Evolutionary conservation across 2,113 vertebrate genomes (phyloP).

Genomic region (Trogon melanurus): DNA sequence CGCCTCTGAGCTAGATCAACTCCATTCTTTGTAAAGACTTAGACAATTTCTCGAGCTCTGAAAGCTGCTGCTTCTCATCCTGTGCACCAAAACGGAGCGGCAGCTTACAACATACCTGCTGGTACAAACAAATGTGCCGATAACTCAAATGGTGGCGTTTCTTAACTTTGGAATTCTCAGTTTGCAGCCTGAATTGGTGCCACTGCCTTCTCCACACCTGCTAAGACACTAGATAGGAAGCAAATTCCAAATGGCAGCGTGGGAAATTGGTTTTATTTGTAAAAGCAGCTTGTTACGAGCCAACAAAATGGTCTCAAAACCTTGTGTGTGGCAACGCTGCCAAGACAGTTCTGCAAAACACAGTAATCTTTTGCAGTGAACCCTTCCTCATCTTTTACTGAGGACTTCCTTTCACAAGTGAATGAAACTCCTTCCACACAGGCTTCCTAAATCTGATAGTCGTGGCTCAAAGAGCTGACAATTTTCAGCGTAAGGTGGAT

Average conservation of each 20-base stretch:
- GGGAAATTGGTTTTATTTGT: background rate
- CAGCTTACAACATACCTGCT: background rate
- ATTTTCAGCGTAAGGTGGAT: background rate
- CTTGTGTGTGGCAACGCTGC: background rate
- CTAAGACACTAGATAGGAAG: background rate
- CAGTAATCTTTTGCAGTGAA: background rate
- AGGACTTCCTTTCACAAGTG: background rate
- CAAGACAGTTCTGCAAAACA: background rate
- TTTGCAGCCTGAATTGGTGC: background rate
- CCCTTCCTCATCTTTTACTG: background rate
- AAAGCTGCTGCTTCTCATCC: background rate
- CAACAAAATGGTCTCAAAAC: background rate
- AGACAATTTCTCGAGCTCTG: background rate
- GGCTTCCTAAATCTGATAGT: background rate
- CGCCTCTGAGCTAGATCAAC: background rate
- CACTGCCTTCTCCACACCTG: background rate
- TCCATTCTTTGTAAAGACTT: background rate
- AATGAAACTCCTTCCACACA: background rate
- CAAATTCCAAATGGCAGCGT: background rate
- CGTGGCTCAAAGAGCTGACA: background rate
- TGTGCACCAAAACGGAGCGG: background rate
- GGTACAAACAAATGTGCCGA: background rate
- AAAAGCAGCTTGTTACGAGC: background rate
- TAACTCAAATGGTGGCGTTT: background rate
- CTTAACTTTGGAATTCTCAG: background rate